Percentiles rank a stretch among this genome's conserved stretches.
Evolutionary conservation across 2,888 invertebrate species (phyloP).

Genomic region (Notocelia uddmanniana): DNA sequence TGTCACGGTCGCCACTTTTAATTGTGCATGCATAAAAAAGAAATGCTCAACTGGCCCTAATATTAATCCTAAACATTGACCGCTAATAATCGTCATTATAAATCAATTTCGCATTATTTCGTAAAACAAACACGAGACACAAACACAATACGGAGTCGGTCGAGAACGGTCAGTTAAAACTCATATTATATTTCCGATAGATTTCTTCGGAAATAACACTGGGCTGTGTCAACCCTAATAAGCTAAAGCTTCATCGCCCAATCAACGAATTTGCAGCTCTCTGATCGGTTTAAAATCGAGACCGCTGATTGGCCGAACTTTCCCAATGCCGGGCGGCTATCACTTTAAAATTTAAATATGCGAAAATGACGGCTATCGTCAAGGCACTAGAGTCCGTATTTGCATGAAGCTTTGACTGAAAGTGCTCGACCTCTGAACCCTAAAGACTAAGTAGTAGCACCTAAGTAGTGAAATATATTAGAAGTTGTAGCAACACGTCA

Average conservation of each 20-base stretch:
- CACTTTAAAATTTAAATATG: slow-evolving; percentile 31
- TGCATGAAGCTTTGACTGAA: slow-evolving; percentile 38
- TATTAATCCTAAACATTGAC: slow-evolving; percentile 64
- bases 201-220: slow-evolving; percentile 2
- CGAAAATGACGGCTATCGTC: slow-evolving; percentile 37
- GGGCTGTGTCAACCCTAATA: slow-evolving; percentile 23
- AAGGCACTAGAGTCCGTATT: slow-evolving; percentile 44
- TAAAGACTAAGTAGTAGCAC: slow-evolving; percentile 79
- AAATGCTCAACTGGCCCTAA: slow-evolving; percentile 73
- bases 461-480: slow-evolving; percentile 72
- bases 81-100: slow-evolving; percentile 58
- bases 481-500: slow-evolving; percentile 60
- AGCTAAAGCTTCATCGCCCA: background rate
- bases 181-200: slow-evolving; percentile 20
- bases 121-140: slow-evolving; percentile 35
- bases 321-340: slow-evolving; percentile 5
- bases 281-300: slow-evolving; percentile 30
- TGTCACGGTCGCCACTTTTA: slow-evolving; percentile 27
- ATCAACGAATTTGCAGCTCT: slow-evolving; percentile 17
- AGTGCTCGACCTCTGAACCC: slow-evolving; percentile 52
- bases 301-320: slow-evolving; percentile 16
- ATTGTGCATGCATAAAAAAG: slow-evolving; percentile 50
- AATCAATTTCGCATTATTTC: slow-evolving; percentile 27
- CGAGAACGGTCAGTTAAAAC: slow-evolving; percentile 39
- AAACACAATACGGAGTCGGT: slow-evolving; percentile 29